Evolutionary conservation across 1,140 invertebrate species (phyloP).

Genomic region (Sycophila sp.): DNA sequence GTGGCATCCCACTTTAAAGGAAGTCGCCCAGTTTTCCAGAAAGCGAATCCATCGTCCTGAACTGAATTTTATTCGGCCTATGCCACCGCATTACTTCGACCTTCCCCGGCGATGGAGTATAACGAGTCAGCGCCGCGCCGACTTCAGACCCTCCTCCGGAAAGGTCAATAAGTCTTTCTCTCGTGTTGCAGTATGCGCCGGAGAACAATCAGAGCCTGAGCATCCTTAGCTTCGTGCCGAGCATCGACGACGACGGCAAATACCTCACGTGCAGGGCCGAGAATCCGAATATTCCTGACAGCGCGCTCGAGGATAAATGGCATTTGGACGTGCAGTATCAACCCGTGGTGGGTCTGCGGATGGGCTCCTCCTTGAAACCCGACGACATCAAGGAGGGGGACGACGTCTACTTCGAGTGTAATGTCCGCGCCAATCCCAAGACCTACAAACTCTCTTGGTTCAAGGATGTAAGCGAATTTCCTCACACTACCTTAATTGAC

Average conservation of each 20-base stretch:
- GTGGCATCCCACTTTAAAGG: too few relatives aligned
- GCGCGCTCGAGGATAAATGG: slow-evolving; percentile 85
- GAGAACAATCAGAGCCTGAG: slow-evolving; percentile 86
- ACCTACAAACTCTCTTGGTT: slow-evolving; percentile 85
- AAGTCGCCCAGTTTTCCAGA: too few relatives aligned
- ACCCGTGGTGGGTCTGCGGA: slow-evolving; percentile 79
- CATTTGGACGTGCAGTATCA: slow-evolving; percentile 80
- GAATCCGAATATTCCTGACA: slow-evolving; percentile 83
- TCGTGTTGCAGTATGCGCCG: slow-evolving; percentile 74
- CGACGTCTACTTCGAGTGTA: slow-evolving; percentile 84
- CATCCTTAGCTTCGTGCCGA: slow-evolving; percentile 81
- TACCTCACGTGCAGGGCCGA: slow-evolving; percentile 87
- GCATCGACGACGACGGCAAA: slow-evolving; percentile 86
- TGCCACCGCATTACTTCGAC: too few relatives aligned
- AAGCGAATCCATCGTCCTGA: too few relatives aligned
- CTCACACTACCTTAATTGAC: background rate
- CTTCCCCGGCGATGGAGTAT: background rate
- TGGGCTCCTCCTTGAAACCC: slow-evolving; percentile 81
- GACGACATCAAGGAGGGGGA: slow-evolving; percentile 87
- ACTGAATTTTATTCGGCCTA: too few relatives aligned
- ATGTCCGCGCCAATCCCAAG: slow-evolving; percentile 82
- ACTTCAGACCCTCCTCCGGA: background rate
- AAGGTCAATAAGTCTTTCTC: slow-evolving; percentile 41
- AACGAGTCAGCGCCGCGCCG: background rate
- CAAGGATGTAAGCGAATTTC: slow-evolving; percentile 78